Evolutionary conservation across 2,797 vertebrate genomes (phyloP).

Genomic region (Pampus argenteus): DNA sequence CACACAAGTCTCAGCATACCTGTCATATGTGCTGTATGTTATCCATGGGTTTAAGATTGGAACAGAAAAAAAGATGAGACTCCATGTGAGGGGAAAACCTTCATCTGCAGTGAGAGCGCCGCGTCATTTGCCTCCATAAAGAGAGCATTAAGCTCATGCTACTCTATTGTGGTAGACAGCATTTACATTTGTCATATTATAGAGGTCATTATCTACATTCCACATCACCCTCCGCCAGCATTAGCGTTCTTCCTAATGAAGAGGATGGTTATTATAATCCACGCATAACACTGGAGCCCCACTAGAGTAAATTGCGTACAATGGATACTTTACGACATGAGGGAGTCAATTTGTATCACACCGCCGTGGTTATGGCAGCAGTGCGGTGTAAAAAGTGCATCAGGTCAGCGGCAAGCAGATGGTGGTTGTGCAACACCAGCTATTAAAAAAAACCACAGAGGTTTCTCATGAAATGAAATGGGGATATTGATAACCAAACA

Average conservation of each 20-base stretch:
- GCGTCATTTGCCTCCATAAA: conserved; percentile 16
- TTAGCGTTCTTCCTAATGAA: conserved; percentile 62
- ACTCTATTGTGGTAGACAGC: conserved; percentile 30
- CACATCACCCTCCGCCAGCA: conserved; percentile 40
- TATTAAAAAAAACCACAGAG: conserved; percentile 73
- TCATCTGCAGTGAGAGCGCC: conserved; percentile 15
- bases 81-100: conserved; percentile 6
- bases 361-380: conserved; percentile 33
- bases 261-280: conserved; percentile 61
- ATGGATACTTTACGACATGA: conserved; percentile 57
- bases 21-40: background rate
- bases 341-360: conserved; percentile 61
- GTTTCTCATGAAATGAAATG: conserved; percentile 58
- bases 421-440: conserved; percentile 58
- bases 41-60: background rate
- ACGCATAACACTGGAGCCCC: conserved; percentile 32
- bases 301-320: conserved; percentile 43
- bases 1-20: background rate
- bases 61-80: conserved; percentile 8
- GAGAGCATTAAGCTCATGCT: conserved; percentile 40
- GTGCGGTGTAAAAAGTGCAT: conserved; percentile 48
- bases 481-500: conserved; percentile 60
- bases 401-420: conserved; percentile 72
- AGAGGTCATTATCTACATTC: conserved; percentile 67
- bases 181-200: conserved; percentile 59